Conservation (phyloP, 2,888 invertebrate genomes). For the Nemurella pictetii region DNA sequence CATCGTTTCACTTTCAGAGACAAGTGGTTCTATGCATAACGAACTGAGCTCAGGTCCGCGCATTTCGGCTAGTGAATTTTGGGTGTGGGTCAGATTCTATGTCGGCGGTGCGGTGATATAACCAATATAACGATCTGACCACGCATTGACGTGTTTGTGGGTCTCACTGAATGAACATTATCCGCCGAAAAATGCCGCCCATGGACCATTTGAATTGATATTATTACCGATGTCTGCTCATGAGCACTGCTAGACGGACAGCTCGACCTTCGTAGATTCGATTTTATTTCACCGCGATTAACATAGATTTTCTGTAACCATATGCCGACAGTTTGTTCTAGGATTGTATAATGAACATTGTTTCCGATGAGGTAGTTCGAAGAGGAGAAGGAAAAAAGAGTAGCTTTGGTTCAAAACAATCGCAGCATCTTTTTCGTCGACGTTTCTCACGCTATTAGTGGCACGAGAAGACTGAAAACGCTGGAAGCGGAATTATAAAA, state of each 20-base stretch:
- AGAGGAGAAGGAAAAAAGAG: not conserved
- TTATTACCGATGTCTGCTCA: slow-evolving; percentile 1
- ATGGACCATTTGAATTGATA: not conserved
- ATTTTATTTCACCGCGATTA: not conserved
- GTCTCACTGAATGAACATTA: not conserved
- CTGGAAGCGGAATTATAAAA: not conserved
- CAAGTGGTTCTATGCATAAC: not conserved
- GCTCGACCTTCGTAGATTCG: not conserved
- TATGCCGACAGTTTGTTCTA: not conserved
- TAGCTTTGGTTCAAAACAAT: slow-evolving; percentile 2
- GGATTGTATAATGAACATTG: slow-evolving; percentile 3
- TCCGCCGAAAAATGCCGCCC: not conserved
- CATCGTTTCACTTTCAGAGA: not conserved
- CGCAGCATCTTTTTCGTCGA: not conserved
- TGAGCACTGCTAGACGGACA: not conserved
- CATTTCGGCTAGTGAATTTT: not conserved
- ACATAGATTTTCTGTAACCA: not conserved
- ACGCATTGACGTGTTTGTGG: slow-evolving; percentile 11
- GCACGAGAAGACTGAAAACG: slow-evolving; percentile 12
- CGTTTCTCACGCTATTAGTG: slow-evolving; percentile 24
- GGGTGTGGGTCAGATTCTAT: not conserved
- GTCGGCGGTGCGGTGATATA: not conserved
- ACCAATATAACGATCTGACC: slow-evolving; percentile 15
- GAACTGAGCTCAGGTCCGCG: not conserved
- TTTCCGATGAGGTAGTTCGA: not conserved